Conservation (phyloP, 2,888 invertebrate genomes). For the Theristus sp. region DNA sequence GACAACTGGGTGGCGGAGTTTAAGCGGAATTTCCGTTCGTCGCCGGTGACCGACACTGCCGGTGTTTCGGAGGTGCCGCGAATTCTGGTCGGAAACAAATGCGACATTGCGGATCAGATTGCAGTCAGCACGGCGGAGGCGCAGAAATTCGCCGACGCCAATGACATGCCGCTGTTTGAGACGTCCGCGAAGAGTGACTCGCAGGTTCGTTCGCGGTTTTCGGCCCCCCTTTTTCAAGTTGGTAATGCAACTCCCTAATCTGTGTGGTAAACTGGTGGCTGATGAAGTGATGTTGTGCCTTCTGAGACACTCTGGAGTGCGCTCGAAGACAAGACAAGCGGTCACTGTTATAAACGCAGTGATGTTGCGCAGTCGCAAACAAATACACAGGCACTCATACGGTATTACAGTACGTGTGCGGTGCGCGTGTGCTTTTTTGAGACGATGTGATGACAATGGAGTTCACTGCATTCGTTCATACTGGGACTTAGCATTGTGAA, state of each 20-base stretch:
- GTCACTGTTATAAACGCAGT: too few relatives aligned
- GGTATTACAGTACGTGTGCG: too few relatives aligned
- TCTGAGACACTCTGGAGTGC: not conserved
- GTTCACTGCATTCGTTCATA: too few relatives aligned
- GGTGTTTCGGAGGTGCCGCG: constrained; percentile 38
- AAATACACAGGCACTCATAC: too few relatives aligned
- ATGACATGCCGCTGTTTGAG: constrained; percentile 49
- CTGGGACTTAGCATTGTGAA: too few relatives aligned
- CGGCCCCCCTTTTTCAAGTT: too few relatives aligned
- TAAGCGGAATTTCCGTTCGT: constrained; percentile 28
- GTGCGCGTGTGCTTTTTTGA: too few relatives aligned
- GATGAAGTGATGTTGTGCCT: not conserved
- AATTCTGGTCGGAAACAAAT: constrained; percentile 60
- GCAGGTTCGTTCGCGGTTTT: constrained; percentile 26
- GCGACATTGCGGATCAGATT: constrained; percentile 44
- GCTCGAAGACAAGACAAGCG: too few relatives aligned
- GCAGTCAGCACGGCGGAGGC: constrained; percentile 51
- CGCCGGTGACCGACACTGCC: not conserved
- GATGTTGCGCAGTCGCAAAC: too few relatives aligned
- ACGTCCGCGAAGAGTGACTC: constrained; percentile 57
- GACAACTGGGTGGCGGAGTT: constrained; percentile 58
- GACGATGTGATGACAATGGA: too few relatives aligned
- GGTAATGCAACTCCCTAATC: too few relatives aligned
- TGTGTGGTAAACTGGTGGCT: too few relatives aligned
- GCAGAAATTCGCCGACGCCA: constrained; percentile 50